These are phyloP conservation scores for Cloeon dipterum DNA, from an alignment of 2,888 invertebrate species.

Conservation along the genomic window DNA sequence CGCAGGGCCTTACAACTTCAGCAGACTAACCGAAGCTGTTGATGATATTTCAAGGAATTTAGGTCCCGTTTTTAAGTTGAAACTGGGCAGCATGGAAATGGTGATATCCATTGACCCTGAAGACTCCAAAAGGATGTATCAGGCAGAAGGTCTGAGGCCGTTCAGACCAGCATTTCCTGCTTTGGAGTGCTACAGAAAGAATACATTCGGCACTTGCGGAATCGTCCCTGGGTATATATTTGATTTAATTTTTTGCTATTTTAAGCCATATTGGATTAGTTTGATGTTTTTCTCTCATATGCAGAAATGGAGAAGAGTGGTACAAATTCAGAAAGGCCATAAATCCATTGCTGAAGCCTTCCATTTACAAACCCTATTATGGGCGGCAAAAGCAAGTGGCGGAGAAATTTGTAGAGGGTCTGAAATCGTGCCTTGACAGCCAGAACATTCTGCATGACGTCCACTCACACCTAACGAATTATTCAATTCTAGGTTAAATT, in stretches of 20 bases:
- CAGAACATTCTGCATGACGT: constrained; percentile 16
- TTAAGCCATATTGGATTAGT: too few relatives aligned
- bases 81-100: constrained; percentile 20
- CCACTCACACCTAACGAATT: constrained; percentile 17
- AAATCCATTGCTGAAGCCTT: constrained; percentile 23
- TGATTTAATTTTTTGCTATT: not conserved
- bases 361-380: constrained; percentile 20
- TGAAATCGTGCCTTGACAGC: constrained; percentile 13
- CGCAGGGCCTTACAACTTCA: constrained; percentile 17
- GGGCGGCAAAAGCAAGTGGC: constrained; percentile 19
- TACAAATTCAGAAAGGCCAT: constrained; percentile 25
- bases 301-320: constrained; percentile 32
- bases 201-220: constrained; percentile 22
- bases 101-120: constrained; percentile 24
- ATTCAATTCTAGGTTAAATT: constrained; percentile 19
- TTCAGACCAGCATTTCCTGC: constrained; percentile 26
- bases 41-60: constrained; percentile 18
- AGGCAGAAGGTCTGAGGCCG: constrained; percentile 25
- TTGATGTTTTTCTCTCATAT: constrained; percentile 8
- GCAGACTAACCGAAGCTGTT: constrained; percentile 21
- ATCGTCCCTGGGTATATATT: constrained; percentile 24
- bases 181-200: constrained; percentile 21
- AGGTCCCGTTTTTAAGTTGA: constrained; percentile 24
- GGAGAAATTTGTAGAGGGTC: constrained; percentile 19
- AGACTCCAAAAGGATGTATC: constrained; percentile 21